Conservation (phyloP, 2,888 invertebrate genomes). For the Aphrophora alni region DNA sequence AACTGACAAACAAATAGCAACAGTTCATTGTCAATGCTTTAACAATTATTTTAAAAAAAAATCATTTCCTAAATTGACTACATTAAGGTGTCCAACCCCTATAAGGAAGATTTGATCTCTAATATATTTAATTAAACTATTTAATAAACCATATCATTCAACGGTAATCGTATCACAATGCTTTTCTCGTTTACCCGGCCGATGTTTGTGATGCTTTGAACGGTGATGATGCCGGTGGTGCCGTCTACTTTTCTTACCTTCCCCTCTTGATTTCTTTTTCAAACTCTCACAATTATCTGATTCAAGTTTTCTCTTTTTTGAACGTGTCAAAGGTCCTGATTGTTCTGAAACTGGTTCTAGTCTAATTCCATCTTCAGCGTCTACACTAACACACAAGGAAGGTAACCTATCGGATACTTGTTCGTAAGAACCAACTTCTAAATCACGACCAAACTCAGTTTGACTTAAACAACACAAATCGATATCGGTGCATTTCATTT, state of each 20-base stretch:
- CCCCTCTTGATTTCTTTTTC: conserved; percentile 32
- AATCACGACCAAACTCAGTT: conserved; percentile 22
- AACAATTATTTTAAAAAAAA: background rate
- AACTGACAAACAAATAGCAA: background rate
- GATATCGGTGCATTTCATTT: background rate
- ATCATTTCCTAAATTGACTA: background rate
- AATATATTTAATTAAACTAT: background rate
- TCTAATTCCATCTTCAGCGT: conserved; percentile 7
- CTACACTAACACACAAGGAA: conserved; percentile 13
- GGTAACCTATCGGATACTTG: conserved; percentile 28
- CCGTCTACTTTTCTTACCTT: conserved; percentile 31
- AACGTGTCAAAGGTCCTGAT: conserved; percentile 55
- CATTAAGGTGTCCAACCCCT: background rate
- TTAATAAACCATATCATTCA: conserved; percentile 23
- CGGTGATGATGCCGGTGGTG: conserved; percentile 45
- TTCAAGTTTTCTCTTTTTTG: conserved; percentile 55
- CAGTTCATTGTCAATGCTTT: background rate
- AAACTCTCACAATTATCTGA: conserved; percentile 22
- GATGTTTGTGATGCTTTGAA: conserved; percentile 44
- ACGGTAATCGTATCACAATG: conserved; percentile 24
- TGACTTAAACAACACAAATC: conserved; percentile 23
- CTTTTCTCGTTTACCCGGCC: conserved; percentile 28
- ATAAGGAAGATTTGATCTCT: background rate
- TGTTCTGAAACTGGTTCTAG: conserved; percentile 16
- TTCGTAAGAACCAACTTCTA: conserved; percentile 17